These are phyloP conservation scores for Cephus pulcher DNA, from an alignment of 2,888 invertebrate genomes.

Conservation along the genomic window DNA sequence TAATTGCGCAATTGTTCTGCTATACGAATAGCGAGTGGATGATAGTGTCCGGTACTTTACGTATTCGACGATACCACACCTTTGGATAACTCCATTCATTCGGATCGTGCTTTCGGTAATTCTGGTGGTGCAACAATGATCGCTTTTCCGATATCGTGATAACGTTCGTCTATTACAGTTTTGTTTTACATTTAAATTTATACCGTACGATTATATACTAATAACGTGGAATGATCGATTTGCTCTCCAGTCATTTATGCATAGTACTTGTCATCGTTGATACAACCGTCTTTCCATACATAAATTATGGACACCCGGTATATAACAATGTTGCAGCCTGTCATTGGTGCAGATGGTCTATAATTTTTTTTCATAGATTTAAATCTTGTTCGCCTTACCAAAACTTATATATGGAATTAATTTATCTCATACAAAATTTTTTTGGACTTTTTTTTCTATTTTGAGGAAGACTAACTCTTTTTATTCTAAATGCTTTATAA, in stretches of 20 bases:
- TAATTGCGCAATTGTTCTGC: not conserved
- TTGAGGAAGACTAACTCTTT: not conserved
- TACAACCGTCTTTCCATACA: too few species aligned
- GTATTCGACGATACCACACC: not conserved
- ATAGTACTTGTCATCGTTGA: too few species aligned
- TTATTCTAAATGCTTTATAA: not conserved
- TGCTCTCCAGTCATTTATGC: not conserved
- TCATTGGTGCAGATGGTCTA: too few species aligned
- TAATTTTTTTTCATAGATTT: too few species aligned
- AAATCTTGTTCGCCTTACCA: too few species aligned
- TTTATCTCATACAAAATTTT: not conserved
- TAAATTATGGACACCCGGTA: too few species aligned
- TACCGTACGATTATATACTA: not conserved
- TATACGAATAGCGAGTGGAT: not conserved
- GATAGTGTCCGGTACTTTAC: not conserved
- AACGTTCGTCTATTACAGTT: not conserved
- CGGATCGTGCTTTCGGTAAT: not conserved
- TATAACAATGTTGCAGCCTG: too few species aligned
- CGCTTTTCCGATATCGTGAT: not conserved
- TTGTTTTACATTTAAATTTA: not conserved
- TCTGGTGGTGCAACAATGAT: not conserved
- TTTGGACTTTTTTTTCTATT: not conserved
- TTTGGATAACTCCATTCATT: not conserved
- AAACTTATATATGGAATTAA: too few species aligned
- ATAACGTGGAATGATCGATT: not conserved